Evolutionary conservation across 2,888 invertebrate genomes (phyloP).

Genomic region (Lordiphosa fenestrarum): DNA sequence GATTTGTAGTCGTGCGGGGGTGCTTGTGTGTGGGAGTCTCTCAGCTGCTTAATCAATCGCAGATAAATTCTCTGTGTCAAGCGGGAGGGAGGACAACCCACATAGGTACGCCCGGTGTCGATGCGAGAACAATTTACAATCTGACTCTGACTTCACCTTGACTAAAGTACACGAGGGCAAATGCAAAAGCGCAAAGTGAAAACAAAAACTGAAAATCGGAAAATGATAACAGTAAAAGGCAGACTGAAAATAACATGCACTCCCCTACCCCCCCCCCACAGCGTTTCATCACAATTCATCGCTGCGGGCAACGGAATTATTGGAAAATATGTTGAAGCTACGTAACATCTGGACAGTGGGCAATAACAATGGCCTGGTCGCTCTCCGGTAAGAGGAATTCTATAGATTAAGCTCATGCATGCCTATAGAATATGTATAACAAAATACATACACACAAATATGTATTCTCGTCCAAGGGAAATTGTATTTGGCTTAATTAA

Average conservation of each 20-base stretch:
- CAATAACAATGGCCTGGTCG: constrained; percentile 32
- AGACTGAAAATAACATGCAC: constrained; percentile 35
- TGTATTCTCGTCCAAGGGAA: neutral
- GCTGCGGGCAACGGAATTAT: constrained; percentile 17
- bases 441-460: neutral
- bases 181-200: constrained; percentile 18
- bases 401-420: neutral
- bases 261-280: constrained; percentile 45
- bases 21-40: constrained; percentile 6
- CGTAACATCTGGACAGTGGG: constrained; percentile 55
- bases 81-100: constrained; percentile 17
- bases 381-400: constrained; percentile 45
- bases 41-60: constrained; percentile 7
- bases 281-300: constrained; percentile 32
- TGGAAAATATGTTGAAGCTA: constrained; percentile 59
- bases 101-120: constrained; percentile 13
- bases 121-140: constrained; percentile 25
- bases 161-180: constrained; percentile 62
- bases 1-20: neutral
- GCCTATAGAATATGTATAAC: constrained; percentile 3
- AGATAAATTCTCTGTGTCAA: constrained; percentile 11
- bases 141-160: constrained; percentile 72
- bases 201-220: constrained; percentile 18
- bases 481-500: constrained; percentile 14
- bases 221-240: constrained; percentile 23